phyloP scores from a whole-genome alignment of 1,140 invertebrate genomes.

The Camponotus floridanus region DNA sequence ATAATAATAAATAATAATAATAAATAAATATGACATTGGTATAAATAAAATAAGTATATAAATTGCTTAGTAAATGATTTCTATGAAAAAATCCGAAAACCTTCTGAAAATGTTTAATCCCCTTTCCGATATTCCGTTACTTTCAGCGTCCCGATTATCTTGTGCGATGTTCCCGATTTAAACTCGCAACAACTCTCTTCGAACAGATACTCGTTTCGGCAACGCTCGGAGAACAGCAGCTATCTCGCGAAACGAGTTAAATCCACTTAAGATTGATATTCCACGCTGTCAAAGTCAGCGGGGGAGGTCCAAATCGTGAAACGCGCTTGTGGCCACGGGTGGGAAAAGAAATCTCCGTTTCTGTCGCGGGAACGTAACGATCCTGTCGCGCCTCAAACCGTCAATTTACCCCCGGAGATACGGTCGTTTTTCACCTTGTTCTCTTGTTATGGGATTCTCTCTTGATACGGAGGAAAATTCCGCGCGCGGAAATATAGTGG shows the following conservation, averaged over 20 bases:
- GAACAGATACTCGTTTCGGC: not conserved
- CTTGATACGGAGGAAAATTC: constrained; percentile 13
- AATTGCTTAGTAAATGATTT: not conserved
- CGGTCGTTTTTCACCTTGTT: constrained; percentile 58
- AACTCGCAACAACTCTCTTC: constrained; percentile 8
- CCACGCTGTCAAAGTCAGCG: constrained; percentile 53
- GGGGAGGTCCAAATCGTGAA: constrained; percentile 36
- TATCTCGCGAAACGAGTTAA: constrained; percentile 10
- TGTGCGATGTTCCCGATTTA: constrained; percentile 1
- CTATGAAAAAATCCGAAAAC: not conserved
- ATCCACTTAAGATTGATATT: constrained; percentile 60
- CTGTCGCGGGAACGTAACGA: constrained; percentile 56
- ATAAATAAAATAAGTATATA: not conserved
- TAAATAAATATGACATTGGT: not conserved
- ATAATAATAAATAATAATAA: no score
- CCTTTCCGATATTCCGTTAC: not conserved
- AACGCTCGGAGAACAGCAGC: not conserved
- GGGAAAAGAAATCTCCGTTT: constrained; percentile 56
- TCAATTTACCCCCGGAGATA: constrained; percentile 58
- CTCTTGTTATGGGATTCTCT: constrained; percentile 51
- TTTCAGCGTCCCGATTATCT: not conserved
- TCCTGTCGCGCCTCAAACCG: constrained; percentile 56
- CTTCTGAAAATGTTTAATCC: not conserved
- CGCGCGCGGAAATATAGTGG: constrained; percentile 16
- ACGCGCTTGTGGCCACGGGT: constrained; percentile 34